Conservation (phyloP, 2,113 vertebrate species). For the Isurus oxyrinchus region DNA sequence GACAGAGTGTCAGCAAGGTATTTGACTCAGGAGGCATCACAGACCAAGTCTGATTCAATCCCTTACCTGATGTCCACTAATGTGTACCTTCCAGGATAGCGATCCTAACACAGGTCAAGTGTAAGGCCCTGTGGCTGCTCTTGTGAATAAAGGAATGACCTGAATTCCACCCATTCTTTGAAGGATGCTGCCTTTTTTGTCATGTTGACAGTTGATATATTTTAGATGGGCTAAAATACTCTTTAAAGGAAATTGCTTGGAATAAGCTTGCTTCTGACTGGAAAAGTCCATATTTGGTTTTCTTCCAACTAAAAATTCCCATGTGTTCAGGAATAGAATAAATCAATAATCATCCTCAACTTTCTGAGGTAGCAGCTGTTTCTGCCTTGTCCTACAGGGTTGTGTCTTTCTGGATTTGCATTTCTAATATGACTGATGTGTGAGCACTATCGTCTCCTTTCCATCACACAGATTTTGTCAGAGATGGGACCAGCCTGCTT, state of each 20-base stretch:
- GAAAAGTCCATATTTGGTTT: neutral
- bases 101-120: neutral
- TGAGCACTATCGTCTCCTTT: neutral
- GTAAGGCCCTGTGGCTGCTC: neutral
- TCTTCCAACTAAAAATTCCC: neutral
- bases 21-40: neutral
- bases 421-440: neutral
- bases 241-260: neutral
- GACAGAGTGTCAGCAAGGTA: neutral
- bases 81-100: neutral
- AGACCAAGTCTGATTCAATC: too few species aligned
- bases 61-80: neutral
- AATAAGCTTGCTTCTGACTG: neutral
- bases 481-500: slow-evolving; percentile 16
- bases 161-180: neutral
- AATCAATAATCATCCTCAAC: neutral
- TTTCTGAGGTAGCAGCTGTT: neutral
- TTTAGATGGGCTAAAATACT: neutral
- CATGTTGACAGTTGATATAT: neutral
- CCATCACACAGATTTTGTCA: neutral
- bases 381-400: neutral
- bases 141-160: neutral
- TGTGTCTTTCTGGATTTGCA: neutral
- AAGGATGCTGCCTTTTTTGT: neutral
- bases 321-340: neutral